These are phyloP conservation scores for Dendrolimus punctatus DNA, from an alignment of 1,140 invertebrate species.

Conservation along the genomic window DNA sequence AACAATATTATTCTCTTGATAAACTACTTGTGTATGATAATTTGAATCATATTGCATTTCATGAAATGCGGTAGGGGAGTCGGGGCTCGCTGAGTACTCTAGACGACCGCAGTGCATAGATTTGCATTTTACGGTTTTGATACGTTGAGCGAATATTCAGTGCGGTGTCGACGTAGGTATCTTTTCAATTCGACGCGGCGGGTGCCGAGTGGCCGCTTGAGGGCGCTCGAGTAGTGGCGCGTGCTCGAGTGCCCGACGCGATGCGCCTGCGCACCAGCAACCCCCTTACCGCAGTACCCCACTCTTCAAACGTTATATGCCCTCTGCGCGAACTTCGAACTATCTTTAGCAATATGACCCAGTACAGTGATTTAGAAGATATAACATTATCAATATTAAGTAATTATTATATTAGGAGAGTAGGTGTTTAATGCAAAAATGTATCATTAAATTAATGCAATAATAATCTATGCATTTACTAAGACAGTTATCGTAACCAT, in stretches of 20 bases:
- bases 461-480: too few relatives aligned
- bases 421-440: too few relatives aligned
- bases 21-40: constrained; percentile 63
- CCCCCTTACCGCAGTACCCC: constrained; percentile 6
- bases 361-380: too few relatives aligned
- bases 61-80: constrained; percentile 48
- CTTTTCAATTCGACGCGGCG: constrained; percentile 68
- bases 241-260: constrained; percentile 56
- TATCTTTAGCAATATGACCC: too few relatives aligned
- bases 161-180: constrained; percentile 65
- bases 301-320: constrained; percentile 8
- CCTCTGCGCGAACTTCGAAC: constrained; percentile 8
- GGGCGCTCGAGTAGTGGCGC: constrained; percentile 57
- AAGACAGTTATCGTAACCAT: too few relatives aligned
- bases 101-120: constrained; percentile 67
- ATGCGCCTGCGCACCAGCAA: constrained; percentile 54
- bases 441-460: too few relatives aligned
- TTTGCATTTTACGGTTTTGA: constrained; percentile 71
- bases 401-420: too few relatives aligned
- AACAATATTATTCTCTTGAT: constrained; percentile 38
- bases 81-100: constrained; percentile 50
- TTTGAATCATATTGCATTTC: constrained; percentile 64
- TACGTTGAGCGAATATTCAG: constrained; percentile 69
- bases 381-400: too few relatives aligned
- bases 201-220: constrained; percentile 52